These are phyloP conservation scores for Poecilia gillii DNA, from an alignment of 2,797 vertebrate genomes.

Conservation along the genomic window DNA sequence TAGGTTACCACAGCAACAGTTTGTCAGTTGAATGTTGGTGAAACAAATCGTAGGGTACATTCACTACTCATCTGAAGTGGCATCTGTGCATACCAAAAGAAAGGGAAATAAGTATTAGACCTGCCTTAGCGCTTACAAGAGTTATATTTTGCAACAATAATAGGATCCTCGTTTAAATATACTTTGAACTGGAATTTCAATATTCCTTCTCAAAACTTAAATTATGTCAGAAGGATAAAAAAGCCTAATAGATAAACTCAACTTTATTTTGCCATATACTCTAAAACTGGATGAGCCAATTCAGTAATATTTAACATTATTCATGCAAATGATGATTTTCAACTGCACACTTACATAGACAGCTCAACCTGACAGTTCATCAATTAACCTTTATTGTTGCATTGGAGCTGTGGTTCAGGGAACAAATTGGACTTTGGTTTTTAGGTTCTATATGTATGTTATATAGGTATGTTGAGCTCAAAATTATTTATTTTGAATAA, in stretches of 20 bases:
- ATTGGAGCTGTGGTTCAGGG: background rate
- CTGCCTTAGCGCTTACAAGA: background rate
- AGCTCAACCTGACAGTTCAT: background rate
- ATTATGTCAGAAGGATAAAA: background rate
- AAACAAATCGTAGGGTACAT: background rate
- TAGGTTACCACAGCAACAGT: slow-evolving; percentile 4
- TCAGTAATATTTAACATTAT: background rate
- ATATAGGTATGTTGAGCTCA: too few species aligned
- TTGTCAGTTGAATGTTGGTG: background rate
- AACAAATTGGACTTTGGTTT: background rate
- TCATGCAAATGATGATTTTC: background rate
- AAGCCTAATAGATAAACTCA: background rate
- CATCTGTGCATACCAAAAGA: background rate
- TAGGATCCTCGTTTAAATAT: background rate
- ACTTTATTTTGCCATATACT: background rate
- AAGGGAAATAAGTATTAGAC: background rate
- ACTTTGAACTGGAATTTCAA: background rate
- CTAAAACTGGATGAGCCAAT: background rate
- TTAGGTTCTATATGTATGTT: background rate
- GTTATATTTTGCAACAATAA: background rate
- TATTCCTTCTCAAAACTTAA: background rate
- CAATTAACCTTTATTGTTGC: background rate
- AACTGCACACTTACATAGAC: background rate
- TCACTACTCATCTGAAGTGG: background rate
- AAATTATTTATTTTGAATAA: background rate